Evolutionary conservation across 2,113 vertebrate genomes (phyloP).

Genomic region (Condylura cristata): DNA sequence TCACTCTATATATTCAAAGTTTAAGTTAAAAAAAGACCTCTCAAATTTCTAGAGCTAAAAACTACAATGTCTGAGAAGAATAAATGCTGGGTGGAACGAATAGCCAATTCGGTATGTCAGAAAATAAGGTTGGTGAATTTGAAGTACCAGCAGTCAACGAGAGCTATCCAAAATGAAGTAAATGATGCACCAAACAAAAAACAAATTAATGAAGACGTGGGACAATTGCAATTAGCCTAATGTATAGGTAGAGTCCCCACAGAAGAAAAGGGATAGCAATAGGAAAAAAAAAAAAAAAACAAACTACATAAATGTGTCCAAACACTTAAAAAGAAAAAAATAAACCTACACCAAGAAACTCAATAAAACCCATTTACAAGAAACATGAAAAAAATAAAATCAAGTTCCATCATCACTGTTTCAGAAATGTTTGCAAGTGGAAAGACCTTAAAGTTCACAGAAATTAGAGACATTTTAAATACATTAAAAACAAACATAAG

Average conservation of each 20-base stretch:
- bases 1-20: not conserved
- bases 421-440: not conserved
- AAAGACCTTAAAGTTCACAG: not conserved
- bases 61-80: not conserved
- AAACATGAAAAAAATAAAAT: not conserved
- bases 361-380: not conserved
- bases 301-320: not conserved
- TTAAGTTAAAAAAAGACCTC: not conserved
- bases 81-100: not conserved
- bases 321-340: not conserved
- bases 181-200: not conserved
- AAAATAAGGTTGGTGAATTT: not conserved
- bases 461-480: not conserved
- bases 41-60: slow-evolving; percentile 5
- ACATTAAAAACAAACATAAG: not conserved
- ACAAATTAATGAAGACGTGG: not conserved
- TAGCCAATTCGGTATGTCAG: not conserved
- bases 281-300: not conserved
- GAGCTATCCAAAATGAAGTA: not conserved
- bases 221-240: not conserved
- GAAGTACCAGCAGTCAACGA: not conserved
- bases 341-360: not conserved
- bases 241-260: not conserved
- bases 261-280: not conserved
- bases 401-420: not conserved